Conservation (phyloP, 2,797 vertebrate species). For the Danio aesculapii region DNA sequence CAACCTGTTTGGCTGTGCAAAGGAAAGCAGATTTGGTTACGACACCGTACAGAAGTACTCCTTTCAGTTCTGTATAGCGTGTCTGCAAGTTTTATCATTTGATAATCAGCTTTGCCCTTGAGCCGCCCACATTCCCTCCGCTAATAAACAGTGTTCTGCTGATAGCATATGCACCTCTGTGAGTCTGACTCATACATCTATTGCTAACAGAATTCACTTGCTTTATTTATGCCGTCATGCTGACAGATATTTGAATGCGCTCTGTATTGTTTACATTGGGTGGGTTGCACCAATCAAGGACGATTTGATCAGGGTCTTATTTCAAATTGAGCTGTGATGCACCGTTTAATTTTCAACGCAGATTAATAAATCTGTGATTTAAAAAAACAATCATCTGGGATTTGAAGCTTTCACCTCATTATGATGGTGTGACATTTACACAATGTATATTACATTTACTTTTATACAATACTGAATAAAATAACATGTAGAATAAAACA, state of each 20-base stretch:
- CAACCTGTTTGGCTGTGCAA: constrained; percentile 12
- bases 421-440: too few relatives aligned
- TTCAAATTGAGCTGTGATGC: too few relatives aligned
- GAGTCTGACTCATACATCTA: constrained; percentile 14
- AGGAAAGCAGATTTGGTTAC: not conserved
- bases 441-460: too few relatives aligned
- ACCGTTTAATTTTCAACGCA: too few relatives aligned
- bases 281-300: not conserved
- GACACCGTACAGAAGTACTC: not conserved
- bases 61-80: constrained; percentile 1
- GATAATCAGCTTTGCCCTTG: constrained; percentile 50
- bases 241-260: not conserved
- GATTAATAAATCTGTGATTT: too few relatives aligned
- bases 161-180: constrained; percentile 42
- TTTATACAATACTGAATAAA: too few relatives aligned
- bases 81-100: constrained; percentile 39
- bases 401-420: too few relatives aligned
- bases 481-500: too few relatives aligned
- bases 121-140: constrained; percentile 42
- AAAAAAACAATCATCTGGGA: too few relatives aligned
- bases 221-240: not conserved
- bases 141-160: constrained; percentile 47
- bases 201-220: constrained; percentile 1
- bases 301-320: too few relatives aligned
- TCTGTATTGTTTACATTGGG: not conserved